Base-by-base conservation (phyloP, 2,113 vertebrate genomes). In the Ginglymostoma cirratum region DNA sequence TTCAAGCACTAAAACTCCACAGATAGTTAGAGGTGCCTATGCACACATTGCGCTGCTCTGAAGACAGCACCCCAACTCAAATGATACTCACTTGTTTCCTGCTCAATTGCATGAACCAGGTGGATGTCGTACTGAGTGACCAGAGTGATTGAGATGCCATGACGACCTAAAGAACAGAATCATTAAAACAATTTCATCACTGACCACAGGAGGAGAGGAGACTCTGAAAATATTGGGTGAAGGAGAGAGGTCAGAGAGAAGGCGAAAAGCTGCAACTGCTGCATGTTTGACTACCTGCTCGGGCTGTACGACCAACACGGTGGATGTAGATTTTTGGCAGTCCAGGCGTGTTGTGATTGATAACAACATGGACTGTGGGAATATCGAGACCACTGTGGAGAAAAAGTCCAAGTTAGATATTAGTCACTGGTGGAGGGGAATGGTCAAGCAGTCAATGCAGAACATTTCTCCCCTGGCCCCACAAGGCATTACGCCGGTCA, bases 121-220 rank as follows among this genome's bases (percentile, higher is more conserved):
- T 99, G 99, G 97, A 99, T 99, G 97, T 99, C 99, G 0, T 99
- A 99, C 97, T 99, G 99, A 0, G 99, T 99, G 97, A 99, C 99
- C 96, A 99, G 97, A 0, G 99, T 99, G 96, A 99, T 97, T 34
- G 99, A 98, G 2, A 98, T 96, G 0, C 99, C 99, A 0, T 98
- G 98, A 65, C 99, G 97, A 65, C 99, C 99, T 99, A 97, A 0
- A 66, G 3, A 93, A 34, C 55, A 30, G 0, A 61, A 55, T 67
- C 5, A 76, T 90, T 90, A 5, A 61, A 48, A 7, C 1, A 24
- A 52, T 76, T 72, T 45, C 24, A 48, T 1, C 38, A 0, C 0
- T 10, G 42, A 70, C 48, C 4, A 6, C 1, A 42, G 55, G 65
- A 6, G 6, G 52, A 38, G 14, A 4, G 52, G 61, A 5, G 0